These are phyloP conservation scores for Apostichopus japonicus DNA, from an alignment of 35 echinoderm and acorn worm genomes.

Conservation along the genomic window DNA sequence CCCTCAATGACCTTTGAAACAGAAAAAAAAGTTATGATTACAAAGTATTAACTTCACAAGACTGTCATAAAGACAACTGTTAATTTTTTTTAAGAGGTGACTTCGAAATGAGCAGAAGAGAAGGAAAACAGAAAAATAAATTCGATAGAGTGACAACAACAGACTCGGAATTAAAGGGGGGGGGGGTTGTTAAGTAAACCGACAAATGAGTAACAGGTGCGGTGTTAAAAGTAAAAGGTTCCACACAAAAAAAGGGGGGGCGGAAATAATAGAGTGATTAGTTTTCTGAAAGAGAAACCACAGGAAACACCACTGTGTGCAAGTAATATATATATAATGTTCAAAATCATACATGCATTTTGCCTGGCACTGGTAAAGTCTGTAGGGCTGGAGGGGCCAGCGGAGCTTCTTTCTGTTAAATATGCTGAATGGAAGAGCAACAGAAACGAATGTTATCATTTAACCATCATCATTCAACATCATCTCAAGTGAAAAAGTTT, in stretches of 20 bases:
- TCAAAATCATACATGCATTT: slow-evolving; percentile 49
- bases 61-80: neutral
- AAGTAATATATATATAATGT: neutral
- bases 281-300: neutral
- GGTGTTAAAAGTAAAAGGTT: neutral
- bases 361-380: slow-evolving; percentile 46
- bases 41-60: too few relatives aligned
- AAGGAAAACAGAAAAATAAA: neutral
- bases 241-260: too few relatives aligned
- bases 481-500: neutral
- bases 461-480: neutral
- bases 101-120: neutral
- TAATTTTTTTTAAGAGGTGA: neutral
- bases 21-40: too few relatives aligned
- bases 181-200: neutral
- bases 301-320: neutral
- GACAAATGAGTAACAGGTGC: neutral
- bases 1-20: too few relatives aligned
- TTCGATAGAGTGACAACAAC: neutral
- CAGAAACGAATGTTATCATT: slow-evolving; percentile 24
- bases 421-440: slow-evolving; percentile 37
- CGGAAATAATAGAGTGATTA: neutral
- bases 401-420: slow-evolving; percentile 39
- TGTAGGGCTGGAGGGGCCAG: slow-evolving; percentile 33
- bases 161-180: neutral